Percentiles rank a stretch among this genome's conserved stretches.
These are phyloP conservation scores for Lanius ludovicianus DNA, from an alignment of 2,113 vertebrate species.

Conservation along the genomic window DNA sequence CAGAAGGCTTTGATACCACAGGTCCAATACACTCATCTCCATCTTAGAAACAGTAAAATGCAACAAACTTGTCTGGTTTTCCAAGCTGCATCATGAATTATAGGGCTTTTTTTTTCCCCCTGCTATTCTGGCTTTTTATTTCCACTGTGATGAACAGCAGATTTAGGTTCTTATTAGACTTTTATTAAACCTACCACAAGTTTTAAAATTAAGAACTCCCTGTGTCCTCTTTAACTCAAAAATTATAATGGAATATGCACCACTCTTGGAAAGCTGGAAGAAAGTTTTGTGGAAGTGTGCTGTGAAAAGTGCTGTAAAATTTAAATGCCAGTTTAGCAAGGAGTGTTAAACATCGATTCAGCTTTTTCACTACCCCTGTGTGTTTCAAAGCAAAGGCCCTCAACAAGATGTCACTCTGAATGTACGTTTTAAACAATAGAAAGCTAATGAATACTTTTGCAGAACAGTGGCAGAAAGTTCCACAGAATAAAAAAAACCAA, in stretches of 20 bases:
- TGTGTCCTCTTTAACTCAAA: background rate
- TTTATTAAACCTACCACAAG: background rate
- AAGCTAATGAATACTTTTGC: background rate
- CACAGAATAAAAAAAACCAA: background rate
- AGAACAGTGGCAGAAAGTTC: background rate
- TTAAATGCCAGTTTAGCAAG: background rate
- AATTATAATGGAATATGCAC: background rate
- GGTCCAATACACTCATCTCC: background rate
- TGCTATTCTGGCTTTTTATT: background rate
- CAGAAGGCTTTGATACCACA: background rate
- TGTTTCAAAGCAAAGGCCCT: background rate
- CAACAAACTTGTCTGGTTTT: background rate
- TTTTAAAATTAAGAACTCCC: background rate
- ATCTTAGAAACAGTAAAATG: background rate
- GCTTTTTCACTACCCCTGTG: background rate
- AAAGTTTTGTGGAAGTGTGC: background rate
- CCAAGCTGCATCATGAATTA: background rate
- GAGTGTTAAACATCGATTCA: background rate
- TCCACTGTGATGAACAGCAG: background rate
- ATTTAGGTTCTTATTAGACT: background rate
- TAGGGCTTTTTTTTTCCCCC: rapidly evolving
- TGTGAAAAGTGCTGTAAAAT: background rate
- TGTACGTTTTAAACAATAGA: background rate
- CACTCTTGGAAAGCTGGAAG: background rate
- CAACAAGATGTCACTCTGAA: background rate